Evolutionary conservation across 2,797 vertebrate species (phyloP).

Genomic region (Sebastiscus tertius): DNA sequence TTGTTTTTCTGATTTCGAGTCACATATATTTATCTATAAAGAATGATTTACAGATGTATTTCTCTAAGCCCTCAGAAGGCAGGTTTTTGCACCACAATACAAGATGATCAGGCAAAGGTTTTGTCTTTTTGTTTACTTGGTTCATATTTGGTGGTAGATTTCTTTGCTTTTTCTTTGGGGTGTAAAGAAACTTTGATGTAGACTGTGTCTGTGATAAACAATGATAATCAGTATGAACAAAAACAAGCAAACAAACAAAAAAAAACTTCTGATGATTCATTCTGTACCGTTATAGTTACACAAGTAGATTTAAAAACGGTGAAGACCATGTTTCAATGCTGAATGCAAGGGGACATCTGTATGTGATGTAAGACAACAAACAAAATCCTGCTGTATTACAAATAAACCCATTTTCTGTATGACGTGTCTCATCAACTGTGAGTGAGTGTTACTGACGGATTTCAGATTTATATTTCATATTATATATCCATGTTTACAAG

Average conservation of each 20-base stretch:
- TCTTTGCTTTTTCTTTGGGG: conserved; percentile 48
- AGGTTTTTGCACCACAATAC: conserved; percentile 42
- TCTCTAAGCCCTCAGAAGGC: conserved; percentile 37
- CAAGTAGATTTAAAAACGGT: conserved; percentile 56
- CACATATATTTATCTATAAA: conserved; percentile 50
- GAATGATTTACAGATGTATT: conserved; percentile 54
- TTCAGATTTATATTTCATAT: neutral
- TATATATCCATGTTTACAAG: neutral
- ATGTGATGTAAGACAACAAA: conserved; percentile 65
- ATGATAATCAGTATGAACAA: conserved; percentile 51
- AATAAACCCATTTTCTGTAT: conserved; percentile 81
- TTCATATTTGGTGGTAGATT: conserved; percentile 59
- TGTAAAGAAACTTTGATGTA: conserved; percentile 68
- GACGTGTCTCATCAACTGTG: conserved; percentile 33
- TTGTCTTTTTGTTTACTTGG: conserved; percentile 46
- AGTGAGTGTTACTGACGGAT: conserved; percentile 8
- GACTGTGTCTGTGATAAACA: conserved; percentile 71
- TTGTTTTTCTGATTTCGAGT: conserved; percentile 34
- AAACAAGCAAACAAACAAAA: conserved; percentile 11
- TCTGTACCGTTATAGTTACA: conserved; percentile 76
- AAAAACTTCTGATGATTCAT: conserved; percentile 55
- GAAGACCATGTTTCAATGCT: conserved; percentile 63
- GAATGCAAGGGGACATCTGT: conserved; percentile 69
- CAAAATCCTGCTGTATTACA: conserved; percentile 66
- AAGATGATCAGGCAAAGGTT: conserved; percentile 29